Evolutionary conservation across 1,140 invertebrate species (phyloP).

Genomic region (Mercenaria mercenaria): DNA sequence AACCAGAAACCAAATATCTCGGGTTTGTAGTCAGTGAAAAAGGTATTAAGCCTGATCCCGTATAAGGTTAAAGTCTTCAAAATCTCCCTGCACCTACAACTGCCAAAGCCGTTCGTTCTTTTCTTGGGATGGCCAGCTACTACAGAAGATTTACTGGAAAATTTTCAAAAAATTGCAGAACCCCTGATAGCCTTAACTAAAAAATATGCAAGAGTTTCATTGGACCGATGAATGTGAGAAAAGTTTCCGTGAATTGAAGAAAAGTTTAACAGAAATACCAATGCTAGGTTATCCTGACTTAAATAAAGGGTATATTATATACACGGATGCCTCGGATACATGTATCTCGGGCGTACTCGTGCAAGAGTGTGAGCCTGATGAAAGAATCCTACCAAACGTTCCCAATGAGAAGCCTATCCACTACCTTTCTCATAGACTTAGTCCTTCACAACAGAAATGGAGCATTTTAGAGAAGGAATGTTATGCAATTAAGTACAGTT

Average conservation of each 20-base stretch:
- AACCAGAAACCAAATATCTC: background rate
- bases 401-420: conserved; percentile 66
- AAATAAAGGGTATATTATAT: conserved; percentile 61
- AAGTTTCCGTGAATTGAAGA: conserved; percentile 72
- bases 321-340: conserved; percentile 70
- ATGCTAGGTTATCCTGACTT: conserved; percentile 68
- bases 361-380: conserved; percentile 51
- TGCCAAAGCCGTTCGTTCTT: conserved; percentile 39
- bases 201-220: conserved; percentile 81
- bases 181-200: conserved; percentile 83
- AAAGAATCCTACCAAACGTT: background rate
- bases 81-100: background rate
- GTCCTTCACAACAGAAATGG: conserved; percentile 51
- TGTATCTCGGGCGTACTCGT: conserved; percentile 56
- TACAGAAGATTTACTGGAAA: conserved; percentile 86
- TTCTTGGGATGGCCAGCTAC: conserved; percentile 85
- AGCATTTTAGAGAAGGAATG: conserved; percentile 71
- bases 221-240: conserved; percentile 70
- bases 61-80: conserved; percentile 5
- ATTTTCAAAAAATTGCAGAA: conserved; percentile 80
- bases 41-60: conserved; percentile 25
- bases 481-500: conserved; percentile 71
- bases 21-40: background rate
- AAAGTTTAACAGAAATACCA: conserved; percentile 62
- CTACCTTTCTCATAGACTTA: conserved; percentile 72